Evolutionary conservation across 2,797 vertebrate species (phyloP).

Genomic region (Sebastolobus alascanus): DNA sequence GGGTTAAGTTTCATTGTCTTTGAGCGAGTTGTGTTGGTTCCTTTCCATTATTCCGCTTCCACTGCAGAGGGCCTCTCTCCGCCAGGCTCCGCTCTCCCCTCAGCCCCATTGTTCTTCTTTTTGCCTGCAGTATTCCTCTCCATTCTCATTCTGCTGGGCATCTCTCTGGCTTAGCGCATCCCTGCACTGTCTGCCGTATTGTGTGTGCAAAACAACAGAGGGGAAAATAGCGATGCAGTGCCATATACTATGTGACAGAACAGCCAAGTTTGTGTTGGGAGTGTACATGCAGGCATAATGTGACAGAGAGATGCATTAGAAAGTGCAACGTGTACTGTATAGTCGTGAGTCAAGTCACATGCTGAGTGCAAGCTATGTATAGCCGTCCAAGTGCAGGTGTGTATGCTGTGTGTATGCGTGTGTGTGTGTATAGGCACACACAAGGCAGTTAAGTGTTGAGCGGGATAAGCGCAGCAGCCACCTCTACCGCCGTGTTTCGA

Average conservation of each 20-base stretch:
- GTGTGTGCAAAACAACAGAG: conserved; percentile 34
- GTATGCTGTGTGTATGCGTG: background rate
- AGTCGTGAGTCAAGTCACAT: conserved; percentile 21
- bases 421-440: background rate
- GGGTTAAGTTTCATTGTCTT: conserved; percentile 73
- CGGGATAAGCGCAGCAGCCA: conserved; percentile 31
- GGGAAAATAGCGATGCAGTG: conserved; percentile 27
- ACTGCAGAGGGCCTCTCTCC: conserved; percentile 66
- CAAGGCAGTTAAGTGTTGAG: conserved; percentile 27
- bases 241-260: conserved; percentile 20
- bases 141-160: conserved; percentile 74
- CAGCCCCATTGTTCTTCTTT: conserved; percentile 67
- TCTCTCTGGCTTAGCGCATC: conserved; percentile 60
- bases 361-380: conserved; percentile 35
- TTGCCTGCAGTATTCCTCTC: conserved; percentile 71
- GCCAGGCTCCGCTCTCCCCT: conserved; percentile 66
- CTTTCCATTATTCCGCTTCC: conserved; percentile 65
- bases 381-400: conserved; percentile 32
- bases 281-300: conserved; percentile 24
- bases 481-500: conserved; percentile 19
- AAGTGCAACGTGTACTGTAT: conserved; percentile 22
- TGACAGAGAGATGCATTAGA: conserved; percentile 4
- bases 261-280: conserved; percentile 22
- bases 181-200: conserved; percentile 54
- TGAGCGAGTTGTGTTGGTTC: conserved; percentile 58